These are phyloP conservation scores for Hippolais icterina DNA, from an alignment of 2,113 vertebrate genomes.

Conservation along the genomic window DNA sequence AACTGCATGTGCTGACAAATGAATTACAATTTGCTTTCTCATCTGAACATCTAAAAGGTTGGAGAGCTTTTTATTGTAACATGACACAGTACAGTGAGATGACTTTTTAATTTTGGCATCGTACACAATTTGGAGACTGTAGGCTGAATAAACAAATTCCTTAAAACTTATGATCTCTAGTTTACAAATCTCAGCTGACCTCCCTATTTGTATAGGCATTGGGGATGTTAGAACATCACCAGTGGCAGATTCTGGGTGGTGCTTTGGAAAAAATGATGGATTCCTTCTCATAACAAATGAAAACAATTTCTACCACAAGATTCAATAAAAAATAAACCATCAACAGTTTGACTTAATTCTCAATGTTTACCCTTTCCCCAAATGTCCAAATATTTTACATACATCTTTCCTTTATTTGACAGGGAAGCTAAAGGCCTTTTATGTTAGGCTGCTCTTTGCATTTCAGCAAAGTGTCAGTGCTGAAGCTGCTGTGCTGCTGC, in stretches of 20 bases:
- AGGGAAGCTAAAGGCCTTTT: not conserved
- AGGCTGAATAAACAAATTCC: constrained; percentile 76
- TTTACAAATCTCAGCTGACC: constrained; percentile 76
- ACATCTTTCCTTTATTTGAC: not conserved
- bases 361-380: not conserved
- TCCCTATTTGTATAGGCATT: constrained; percentile 66
- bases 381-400: constrained; percentile 29
- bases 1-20: constrained; percentile 58
- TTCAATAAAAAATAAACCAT: constrained; percentile 55
- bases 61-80: constrained; percentile 49
- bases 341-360: constrained; percentile 58
- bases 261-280: constrained; percentile 69
- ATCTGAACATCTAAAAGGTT: constrained; percentile 4
- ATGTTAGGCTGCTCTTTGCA: not conserved
- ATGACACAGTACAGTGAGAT: constrained; percentile 64
- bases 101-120: constrained; percentile 65
- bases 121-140: constrained; percentile 71
- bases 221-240: constrained; percentile 57
- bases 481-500: not conserved
- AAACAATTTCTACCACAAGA: constrained; percentile 61
- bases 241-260: constrained; percentile 67
- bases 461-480: not conserved
- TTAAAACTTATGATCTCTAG: constrained; percentile 67
- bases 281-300: constrained; percentile 63
- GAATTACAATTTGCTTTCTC: constrained; percentile 51